These are phyloP conservation scores for Deroplatys truncata DNA, from an alignment of 2,888 invertebrate genomes.

Conservation along the genomic window DNA sequence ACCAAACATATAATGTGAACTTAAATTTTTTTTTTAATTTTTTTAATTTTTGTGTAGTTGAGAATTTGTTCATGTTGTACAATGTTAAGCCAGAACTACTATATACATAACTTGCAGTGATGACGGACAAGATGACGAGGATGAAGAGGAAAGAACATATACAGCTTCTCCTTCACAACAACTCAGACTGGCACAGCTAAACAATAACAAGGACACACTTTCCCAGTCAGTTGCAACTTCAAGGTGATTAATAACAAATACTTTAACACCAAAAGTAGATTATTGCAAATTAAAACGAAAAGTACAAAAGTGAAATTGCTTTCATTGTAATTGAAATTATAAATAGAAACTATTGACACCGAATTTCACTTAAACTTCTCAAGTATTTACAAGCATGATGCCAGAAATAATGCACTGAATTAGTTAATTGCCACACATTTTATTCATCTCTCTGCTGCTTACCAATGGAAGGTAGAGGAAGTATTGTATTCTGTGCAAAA, in stretches of 20 bases:
- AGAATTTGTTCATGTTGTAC: background rate
- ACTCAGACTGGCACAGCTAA: background rate
- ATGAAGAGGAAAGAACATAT: background rate
- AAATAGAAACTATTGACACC: too few relatives aligned
- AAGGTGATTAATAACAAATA: background rate
- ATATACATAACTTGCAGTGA: conserved; percentile 16
- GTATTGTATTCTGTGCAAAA: too few relatives aligned
- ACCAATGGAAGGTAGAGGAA: too few relatives aligned
- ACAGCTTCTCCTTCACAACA: background rate
- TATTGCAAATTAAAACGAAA: background rate
- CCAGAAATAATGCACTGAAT: too few relatives aligned
- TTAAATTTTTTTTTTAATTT: too few relatives aligned
- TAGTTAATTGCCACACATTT: too few relatives aligned
- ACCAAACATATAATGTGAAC: too few relatives aligned
- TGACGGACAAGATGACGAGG: conserved; percentile 25
- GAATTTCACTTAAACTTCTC: too few relatives aligned
- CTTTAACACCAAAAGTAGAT: background rate
- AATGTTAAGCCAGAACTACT: background rate
- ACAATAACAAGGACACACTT: conserved; percentile 6
- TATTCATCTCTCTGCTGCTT: too few relatives aligned
- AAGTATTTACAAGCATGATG: too few relatives aligned
- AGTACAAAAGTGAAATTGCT: too few relatives aligned
- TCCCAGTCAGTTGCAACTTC: background rate
- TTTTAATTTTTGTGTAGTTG: background rate
- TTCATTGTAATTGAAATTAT: too few relatives aligned